A percentile compares a stretch with the other conserved stretches of the same genome.
Evolutionary conservation across 2,113 vertebrate species (phyloP).

Genomic region (Pogonocichla stellata): DNA sequence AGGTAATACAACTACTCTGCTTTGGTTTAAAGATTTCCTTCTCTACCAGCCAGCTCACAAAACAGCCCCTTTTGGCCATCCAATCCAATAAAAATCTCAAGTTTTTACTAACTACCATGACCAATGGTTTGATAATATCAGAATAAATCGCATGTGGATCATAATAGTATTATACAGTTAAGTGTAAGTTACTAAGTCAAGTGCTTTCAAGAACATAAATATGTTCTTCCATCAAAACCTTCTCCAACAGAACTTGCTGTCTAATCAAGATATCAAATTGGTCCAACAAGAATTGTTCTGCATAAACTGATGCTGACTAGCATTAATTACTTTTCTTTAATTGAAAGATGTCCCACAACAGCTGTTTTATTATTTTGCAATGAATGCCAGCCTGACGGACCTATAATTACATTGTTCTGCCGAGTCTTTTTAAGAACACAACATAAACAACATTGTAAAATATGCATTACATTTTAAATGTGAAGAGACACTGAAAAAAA

Average conservation of each 20-base stretch:
- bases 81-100: not conserved
- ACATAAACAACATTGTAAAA: not conserved
- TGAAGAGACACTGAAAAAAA: not conserved
- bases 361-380: not conserved
- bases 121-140: not conserved
- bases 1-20: not conserved
- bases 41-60: rapidly evolving
- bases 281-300: not conserved
- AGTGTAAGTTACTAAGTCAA: not conserved
- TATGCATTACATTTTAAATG: not conserved
- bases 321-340: not conserved
- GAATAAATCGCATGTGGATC: not conserved
- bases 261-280: not conserved
- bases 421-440: not conserved
- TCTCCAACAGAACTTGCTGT: not conserved
- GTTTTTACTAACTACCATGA: not conserved
- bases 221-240: not conserved
- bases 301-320: not conserved
- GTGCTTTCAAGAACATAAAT: not conserved
- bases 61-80: not conserved
- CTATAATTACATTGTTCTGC: not conserved
- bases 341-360: not conserved
- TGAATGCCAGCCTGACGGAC: not conserved
- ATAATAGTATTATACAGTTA: not conserved
- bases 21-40: not conserved